These are phyloP conservation scores for Bombyx huttoni DNA, from an alignment of 2,888 invertebrate genomes.

Conservation along the genomic window DNA sequence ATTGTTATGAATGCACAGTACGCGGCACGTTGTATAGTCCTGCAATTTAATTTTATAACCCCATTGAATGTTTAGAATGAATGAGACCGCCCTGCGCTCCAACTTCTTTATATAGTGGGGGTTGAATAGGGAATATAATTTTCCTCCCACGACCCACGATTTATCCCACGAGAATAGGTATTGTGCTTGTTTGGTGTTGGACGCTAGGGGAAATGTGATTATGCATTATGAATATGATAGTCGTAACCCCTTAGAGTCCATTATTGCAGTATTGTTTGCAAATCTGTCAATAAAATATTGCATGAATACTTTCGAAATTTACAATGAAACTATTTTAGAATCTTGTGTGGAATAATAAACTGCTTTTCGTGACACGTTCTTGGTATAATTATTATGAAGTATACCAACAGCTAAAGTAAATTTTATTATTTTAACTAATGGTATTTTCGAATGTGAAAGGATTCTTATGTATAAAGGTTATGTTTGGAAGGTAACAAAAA, in stretches of 20 bases:
- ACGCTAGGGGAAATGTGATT: neutral
- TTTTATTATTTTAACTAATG: no score
- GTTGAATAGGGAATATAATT: slow-evolving; percentile 25
- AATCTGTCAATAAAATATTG: neutral
- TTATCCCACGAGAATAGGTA: neutral
- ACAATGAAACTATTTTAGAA: neutral
- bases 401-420: no score
- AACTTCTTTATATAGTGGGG: slow-evolving; percentile 21
- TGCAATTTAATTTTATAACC: slow-evolving; percentile 37
- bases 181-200: neutral
- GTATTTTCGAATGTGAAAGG: no score
- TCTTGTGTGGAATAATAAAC: neutral
- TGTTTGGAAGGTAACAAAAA: no score
- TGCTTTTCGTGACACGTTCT: neutral
- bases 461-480: no score
- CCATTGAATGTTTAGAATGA: slow-evolving; percentile 32
- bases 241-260: neutral
- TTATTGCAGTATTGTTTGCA: neutral
- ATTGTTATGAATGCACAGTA: slow-evolving; percentile 9
- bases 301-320: neutral
- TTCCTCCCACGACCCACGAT: slow-evolving; percentile 18
- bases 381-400: no score
- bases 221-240: neutral
- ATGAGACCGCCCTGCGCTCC: slow-evolving; percentile 23
- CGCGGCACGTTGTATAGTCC: slow-evolving; percentile 18